Percentiles rank a stretch among this genome's conserved stretches.
phyloP scores from a whole-genome alignment of 2,888 invertebrate species.

The Conops quadrifasciatus region DNA sequence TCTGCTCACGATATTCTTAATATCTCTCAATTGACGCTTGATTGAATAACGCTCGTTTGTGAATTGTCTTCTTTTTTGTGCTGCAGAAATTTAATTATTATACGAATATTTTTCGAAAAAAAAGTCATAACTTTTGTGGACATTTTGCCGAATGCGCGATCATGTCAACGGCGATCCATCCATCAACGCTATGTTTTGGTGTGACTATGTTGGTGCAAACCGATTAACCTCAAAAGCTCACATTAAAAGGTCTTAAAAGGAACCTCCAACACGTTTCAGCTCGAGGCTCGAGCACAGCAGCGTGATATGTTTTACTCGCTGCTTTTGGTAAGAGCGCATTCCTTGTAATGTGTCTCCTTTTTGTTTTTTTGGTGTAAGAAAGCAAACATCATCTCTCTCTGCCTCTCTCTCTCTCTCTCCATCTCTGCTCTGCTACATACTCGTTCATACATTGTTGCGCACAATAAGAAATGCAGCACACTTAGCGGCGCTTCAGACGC shows the following conservation, averaged over 20 bases:
- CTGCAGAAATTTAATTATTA: no score
- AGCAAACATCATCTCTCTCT: neutral
- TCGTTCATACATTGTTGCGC: neutral
- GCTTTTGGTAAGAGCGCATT: neutral
- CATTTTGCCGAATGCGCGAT: no score
- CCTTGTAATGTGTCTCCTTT: neutral
- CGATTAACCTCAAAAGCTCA: slow-evolving; percentile 1
- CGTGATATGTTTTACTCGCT: neutral
- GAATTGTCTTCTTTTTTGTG: no score
- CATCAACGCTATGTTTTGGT: neutral
- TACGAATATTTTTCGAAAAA: no score
- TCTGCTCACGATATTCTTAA: no score
- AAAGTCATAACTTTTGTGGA: no score
- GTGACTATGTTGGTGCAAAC: neutral
- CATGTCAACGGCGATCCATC: neutral
- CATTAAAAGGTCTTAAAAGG: slow-evolving; percentile 20
- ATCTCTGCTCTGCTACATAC: neutral
- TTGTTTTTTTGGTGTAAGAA: neutral
- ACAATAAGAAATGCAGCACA: slow-evolving; percentile 8
- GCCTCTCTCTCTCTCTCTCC: no score
- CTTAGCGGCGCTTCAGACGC: slow-evolving; percentile 12
- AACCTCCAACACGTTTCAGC: slow-evolving; percentile 3
- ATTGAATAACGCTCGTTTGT: no score
- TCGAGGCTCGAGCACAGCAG: neutral
- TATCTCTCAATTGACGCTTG: no score